phyloP scores from a whole-genome alignment of 2,113 vertebrate genomes.

The Rallus limicola region DNA sequence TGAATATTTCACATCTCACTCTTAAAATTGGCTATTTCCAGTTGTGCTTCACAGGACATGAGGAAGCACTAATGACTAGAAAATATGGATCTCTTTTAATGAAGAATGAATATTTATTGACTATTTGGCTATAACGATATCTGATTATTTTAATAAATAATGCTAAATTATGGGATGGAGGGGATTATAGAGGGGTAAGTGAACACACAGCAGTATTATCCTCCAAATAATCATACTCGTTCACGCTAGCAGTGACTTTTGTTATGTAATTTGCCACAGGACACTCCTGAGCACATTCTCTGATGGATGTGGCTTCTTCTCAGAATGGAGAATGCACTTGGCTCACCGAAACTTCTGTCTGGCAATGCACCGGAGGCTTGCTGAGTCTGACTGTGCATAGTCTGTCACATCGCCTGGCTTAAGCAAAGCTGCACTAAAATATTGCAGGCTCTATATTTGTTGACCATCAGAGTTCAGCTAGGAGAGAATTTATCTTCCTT shows the following conservation, averaged over 20 bases:
- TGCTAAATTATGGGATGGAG: not conserved
- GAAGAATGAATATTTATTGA: constrained; percentile 13
- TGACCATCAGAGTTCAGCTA: constrained; percentile 41
- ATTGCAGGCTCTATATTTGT: constrained; percentile 17
- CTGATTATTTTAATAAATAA: not conserved
- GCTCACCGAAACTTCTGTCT: not conserved
- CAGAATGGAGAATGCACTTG: not conserved
- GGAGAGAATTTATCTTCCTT: constrained; percentile 59
- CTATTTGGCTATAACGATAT: not conserved
- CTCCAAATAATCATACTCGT: not conserved
- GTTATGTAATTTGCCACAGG: not conserved
- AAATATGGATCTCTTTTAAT: not conserved
- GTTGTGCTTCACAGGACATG: not conserved
- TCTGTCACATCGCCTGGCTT: constrained; percentile 24
- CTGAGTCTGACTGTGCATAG: not conserved
- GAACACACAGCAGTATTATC: not conserved
- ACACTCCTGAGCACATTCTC: not conserved
- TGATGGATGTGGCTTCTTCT: not conserved
- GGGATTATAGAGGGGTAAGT: not conserved
- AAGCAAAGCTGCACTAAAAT: not conserved
- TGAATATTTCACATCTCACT: not conserved
- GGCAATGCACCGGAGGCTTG: not conserved
- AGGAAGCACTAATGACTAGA: not conserved
- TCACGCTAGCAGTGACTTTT: not conserved
- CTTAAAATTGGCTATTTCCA: not conserved